Percentiles rank a stretch among this genome's conserved stretches.
These are phyloP conservation scores for Barnardius zonarius DNA, from an alignment of 2,113 vertebrate species.

Conservation along the genomic window DNA sequence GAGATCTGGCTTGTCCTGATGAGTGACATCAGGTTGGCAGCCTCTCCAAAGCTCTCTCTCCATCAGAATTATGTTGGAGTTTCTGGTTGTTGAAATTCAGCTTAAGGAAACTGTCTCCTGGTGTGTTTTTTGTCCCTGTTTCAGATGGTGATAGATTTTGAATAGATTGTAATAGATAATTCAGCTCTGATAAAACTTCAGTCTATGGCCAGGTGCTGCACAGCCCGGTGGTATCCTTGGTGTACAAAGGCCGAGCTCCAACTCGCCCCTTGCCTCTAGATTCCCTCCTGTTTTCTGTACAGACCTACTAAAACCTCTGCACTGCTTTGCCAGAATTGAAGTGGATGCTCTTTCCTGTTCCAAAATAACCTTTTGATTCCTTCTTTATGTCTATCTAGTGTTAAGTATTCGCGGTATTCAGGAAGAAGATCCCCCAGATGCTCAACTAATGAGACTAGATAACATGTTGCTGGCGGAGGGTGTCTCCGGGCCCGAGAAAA, in stretches of 20 bases:
- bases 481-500: slow-evolving; percentile 86
- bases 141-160: neutral
- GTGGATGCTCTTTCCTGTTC: neutral
- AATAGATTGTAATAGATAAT: neutral
- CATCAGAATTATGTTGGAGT: neutral
- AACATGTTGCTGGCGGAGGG: slow-evolving; percentile 91
- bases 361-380: neutral
- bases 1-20: neutral
- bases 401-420: slow-evolving; percentile 84
- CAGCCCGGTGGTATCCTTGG: neutral
- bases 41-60: rapidly evolving
- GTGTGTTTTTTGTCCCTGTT: neutral
- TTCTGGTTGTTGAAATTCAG: neutral
- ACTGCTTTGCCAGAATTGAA: neutral
- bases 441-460: slow-evolving; percentile 88
- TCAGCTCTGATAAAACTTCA: neutral
- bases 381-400: slow-evolving; percentile 72
- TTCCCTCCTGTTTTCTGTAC: neutral
- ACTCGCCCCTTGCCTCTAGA: neutral
- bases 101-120: neutral
- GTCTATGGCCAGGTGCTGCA: neutral
- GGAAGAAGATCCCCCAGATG: slow-evolving; percentile 85
- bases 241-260: neutral
- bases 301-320: neutral
- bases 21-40: neutral